Evolutionary conservation across 2,113 vertebrate species (phyloP).

Genomic region (Thunnus thynnus): DNA sequence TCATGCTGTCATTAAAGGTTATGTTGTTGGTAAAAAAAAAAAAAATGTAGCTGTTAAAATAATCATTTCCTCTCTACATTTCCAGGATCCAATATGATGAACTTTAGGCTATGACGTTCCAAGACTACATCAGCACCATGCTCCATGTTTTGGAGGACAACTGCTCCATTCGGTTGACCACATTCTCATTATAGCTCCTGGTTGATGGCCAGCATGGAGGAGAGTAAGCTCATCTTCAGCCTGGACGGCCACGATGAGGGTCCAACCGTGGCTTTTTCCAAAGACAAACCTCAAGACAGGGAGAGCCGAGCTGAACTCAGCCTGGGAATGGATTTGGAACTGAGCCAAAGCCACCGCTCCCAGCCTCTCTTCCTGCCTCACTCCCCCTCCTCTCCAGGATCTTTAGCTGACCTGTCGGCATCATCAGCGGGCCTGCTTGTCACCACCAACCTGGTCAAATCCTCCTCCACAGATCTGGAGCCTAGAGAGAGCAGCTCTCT

Average conservation of each 20-base stretch:
- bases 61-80: not conserved
- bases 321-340: conserved; percentile 65
- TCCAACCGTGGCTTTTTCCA: conserved; percentile 71
- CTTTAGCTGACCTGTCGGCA: conserved; percentile 78
- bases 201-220: conserved; percentile 60
- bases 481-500: conserved; percentile 85
- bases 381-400: conserved; percentile 76
- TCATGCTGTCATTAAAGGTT: not conserved
- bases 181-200: conserved; percentile 24
- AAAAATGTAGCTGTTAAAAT: not conserved
- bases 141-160: not conserved
- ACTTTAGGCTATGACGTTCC: not conserved
- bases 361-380: conserved; percentile 53
- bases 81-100: conserved; percentile 38
- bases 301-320: conserved; percentile 46
- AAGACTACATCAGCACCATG: not conserved
- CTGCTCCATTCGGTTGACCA: conserved; percentile 22
- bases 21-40: not conserved
- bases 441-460: conserved; percentile 89
- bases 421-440: conserved; percentile 58
- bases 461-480: conserved; percentile 91
- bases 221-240: conserved; percentile 78
- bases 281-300: conserved; percentile 58
- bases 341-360: conserved; percentile 53
- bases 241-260: conserved; percentile 71